Base-by-base conservation (phyloP, 2,888 invertebrate species). In the Lydus trimaculatus region DNA sequence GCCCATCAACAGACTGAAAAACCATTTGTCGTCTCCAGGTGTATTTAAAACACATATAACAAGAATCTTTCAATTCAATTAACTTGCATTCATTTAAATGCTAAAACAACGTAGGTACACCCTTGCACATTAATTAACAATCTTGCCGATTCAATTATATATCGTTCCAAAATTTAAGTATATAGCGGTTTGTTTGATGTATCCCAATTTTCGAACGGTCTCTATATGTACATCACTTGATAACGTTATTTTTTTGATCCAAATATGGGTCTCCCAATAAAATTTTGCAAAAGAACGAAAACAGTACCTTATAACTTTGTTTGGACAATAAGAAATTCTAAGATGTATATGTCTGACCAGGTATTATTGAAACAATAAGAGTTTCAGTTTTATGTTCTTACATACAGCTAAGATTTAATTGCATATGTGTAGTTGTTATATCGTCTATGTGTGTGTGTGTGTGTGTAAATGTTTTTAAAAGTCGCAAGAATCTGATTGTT, bases 401-500 rank as follows among this genome's bases (percentile, higher is more conserved):
- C 33, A 59, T 43, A 56, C 61, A 63, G 43, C 65, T 62, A 64
- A 61, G 58, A 43, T 65, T 66, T 71, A 66, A 71, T 68, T 68
- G 71, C 69, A 66, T 68, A 68, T 61, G 71, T 69, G n/a, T n/a
- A n/a, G n/a, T n/a, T n/a, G 39, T n/a, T 39, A 39, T 43, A 43
- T 43, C 17, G 33, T 36, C 1, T 36, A 36, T 36, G 48, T 48
- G 9, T 48, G 48, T 20, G 9, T 48, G 9, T 9, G 43, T 17
- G 7, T 0, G 7, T n/a, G 43, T 43, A 48, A 8, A 20, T 48
- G 17, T 48, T 20, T n/a, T 48, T 3, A 36, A 20, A 67, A 72
- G 67, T 69, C 63, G 58, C 60, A 72, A 66, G 72, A 70, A 72
- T 74, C 71, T 71, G 73, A 74, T 74, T 74, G 72, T 74, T 72